A percentile compares a stretch with the other conserved stretches of the same genome.
Conservation (phyloP, 1,140 invertebrate species). For the Bombus cullumanus region DNA sequence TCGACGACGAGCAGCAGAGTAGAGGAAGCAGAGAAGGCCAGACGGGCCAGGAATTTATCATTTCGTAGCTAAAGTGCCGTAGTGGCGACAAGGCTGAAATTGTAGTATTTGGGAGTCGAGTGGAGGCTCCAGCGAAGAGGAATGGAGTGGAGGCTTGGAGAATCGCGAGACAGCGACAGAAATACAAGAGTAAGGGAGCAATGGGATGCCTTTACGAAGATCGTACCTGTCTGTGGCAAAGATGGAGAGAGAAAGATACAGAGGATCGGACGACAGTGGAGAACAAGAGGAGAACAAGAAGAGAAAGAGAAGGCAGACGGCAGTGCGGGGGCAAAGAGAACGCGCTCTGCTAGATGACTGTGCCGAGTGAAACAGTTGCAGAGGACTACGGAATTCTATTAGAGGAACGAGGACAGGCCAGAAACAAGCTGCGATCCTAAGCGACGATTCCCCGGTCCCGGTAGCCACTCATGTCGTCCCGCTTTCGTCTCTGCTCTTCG, state of each 20-base stretch:
- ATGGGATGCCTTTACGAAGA: conserved; percentile 27
- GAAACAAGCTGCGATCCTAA: conserved; percentile 65
- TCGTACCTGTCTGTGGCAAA: conserved; percentile 40
- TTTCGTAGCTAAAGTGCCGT: conserved; percentile 73
- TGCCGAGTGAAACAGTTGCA: conserved; percentile 43
- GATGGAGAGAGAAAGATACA: background rate
- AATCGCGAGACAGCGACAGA: conserved; percentile 59
- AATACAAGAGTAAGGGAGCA: conserved; percentile 20
- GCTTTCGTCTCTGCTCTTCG: conserved; percentile 7
- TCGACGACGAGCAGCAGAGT: background rate
- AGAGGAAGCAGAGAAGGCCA: conserved; percentile 14
- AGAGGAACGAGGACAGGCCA: conserved; percentile 36
- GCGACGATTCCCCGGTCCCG: conserved; percentile 53
- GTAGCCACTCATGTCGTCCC: conserved; percentile 53
- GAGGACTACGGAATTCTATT: conserved; percentile 42
- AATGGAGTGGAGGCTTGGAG: conserved; percentile 66
- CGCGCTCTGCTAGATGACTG: conserved; percentile 8
- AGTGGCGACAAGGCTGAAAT: conserved; percentile 74
- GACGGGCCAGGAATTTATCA: conserved; percentile 72
- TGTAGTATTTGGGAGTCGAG: conserved; percentile 75
- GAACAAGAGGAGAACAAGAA: background rate
- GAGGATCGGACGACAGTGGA: background rate
- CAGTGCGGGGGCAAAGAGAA: background rate
- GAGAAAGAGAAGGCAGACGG: background rate
- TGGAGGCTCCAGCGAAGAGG: conserved; percentile 66